phyloP scores from a whole-genome alignment of 1,140 invertebrate species.

The Drosophila carrolli region DNA sequence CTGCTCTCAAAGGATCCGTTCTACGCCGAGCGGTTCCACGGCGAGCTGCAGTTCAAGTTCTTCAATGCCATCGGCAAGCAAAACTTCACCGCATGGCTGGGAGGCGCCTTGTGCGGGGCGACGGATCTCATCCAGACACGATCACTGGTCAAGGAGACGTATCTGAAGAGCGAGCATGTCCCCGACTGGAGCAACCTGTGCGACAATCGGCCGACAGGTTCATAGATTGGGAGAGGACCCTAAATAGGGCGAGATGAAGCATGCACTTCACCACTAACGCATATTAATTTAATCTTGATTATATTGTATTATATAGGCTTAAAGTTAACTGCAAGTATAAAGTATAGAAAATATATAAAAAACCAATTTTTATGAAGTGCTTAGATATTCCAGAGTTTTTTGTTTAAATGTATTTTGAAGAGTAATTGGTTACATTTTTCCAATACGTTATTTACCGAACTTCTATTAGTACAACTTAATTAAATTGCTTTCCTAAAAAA shows the following conservation, averaged over 20 bases:
- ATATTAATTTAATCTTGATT: constrained; percentile 18
- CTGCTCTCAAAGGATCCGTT: constrained; percentile 86
- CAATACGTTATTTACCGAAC: too few relatives aligned
- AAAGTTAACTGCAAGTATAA: constrained; percentile 4
- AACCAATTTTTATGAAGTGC: not conserved
- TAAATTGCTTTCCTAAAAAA: too few relatives aligned
- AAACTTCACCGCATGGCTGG: constrained; percentile 94
- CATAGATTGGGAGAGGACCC: constrained; percentile 9
- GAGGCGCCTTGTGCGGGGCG: constrained; percentile 93
- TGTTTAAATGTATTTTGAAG: too few relatives aligned
- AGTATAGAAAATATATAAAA: not conserved
- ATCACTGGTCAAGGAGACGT: constrained; percentile 91
- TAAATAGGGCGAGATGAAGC: not conserved
- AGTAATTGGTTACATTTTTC: too few relatives aligned
- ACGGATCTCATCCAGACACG: constrained; percentile 91
- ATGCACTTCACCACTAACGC: not conserved
- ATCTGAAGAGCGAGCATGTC: constrained; percentile 88
- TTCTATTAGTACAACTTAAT: too few relatives aligned
- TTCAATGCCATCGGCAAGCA: constrained; percentile 91
- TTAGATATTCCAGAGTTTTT: not conserved
- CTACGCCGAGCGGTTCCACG: constrained; percentile 87
- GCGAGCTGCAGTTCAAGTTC: constrained; percentile 88
- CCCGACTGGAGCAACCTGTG: constrained; percentile 93
- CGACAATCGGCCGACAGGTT: constrained; percentile 86
- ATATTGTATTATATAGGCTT: not conserved